Evolutionary conservation across 2,888 invertebrate species (phyloP), one percentile per base, ranked within the genome.

Genomic region (Perithous albicinctus): DNA sequence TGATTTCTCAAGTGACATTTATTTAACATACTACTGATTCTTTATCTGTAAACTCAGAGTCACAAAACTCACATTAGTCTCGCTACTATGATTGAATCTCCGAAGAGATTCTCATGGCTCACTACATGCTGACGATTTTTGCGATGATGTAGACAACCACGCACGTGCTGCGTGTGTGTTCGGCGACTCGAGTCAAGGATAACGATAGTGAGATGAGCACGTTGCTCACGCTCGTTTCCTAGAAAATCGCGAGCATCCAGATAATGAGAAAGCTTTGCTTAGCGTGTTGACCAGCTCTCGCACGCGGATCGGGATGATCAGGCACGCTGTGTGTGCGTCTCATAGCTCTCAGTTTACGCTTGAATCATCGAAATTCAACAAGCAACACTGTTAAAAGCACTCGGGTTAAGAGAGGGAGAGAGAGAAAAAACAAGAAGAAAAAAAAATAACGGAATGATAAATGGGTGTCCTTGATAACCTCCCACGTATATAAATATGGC

Each of bases 181-280:
- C 69, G 67, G 29, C 51, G 70, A 29, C 56, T 29, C 78, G 79
- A 83, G 82, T 77, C 89, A 89, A 89, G 89, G 89, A 83, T 88
- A 82, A 73, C 84, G 89, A 89, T 89, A 88, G 85, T 86, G 85
- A 85, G 82, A 85, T 70, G 64, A 78, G 66, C 74, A 38, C 32
- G 48, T 67, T 67, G 12, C 35, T 85, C 83, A 82, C 84, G 8
- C 15, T 85, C 80, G 82, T 83, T 89, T 89, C 89, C 87, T 85
- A 86, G 89, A 89, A 89, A 73, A 78, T 69, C 78, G 54, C 84
- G 85, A 80, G 70, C 84, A 86, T 86, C 85, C 81, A 85, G 88
- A 89, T 88, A 88, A 86, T 56, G 59, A 67, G 35, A 54, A 51
- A 67, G 59, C 32, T 48, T 73, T 61, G 78, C n/a, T 56, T 73